phyloP scores from a whole-genome alignment of 2,797 vertebrate genomes.

The Borostomias antarcticus region DNA sequence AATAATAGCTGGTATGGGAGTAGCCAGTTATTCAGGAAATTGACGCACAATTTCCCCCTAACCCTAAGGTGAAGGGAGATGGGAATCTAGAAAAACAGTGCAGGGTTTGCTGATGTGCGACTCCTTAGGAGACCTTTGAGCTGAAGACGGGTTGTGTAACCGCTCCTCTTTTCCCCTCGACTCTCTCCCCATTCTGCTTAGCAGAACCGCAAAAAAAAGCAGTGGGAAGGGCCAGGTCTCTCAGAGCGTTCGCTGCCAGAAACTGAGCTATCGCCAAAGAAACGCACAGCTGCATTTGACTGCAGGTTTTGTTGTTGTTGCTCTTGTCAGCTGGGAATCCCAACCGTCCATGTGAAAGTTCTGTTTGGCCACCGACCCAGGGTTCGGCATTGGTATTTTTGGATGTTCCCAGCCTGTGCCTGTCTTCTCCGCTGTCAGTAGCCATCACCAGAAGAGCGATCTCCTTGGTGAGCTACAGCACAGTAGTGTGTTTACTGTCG shows the following conservation, averaged over 20 bases:
- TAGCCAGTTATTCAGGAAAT: not conserved
- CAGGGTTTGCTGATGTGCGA: constrained; percentile 24
- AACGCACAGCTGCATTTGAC: constrained; percentile 26
- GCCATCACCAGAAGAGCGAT: not conserved
- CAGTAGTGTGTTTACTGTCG: constrained; percentile 1
- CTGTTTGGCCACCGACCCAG: constrained; percentile 26
- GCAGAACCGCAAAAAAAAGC: not conserved
- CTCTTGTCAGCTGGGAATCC: constrained; percentile 19
- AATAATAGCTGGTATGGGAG: not conserved
- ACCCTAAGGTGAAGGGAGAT: constrained; percentile 28
- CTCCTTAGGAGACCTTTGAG: constrained; percentile 39
- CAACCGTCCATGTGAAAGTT: constrained; percentile 49
- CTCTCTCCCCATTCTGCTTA: not conserved
- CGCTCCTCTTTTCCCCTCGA: not conserved
- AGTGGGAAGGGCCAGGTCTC: not conserved
- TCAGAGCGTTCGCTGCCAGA: constrained; percentile 18
- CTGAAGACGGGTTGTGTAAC: constrained; percentile 8
- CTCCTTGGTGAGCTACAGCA: not conserved
- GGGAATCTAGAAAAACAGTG: not conserved
- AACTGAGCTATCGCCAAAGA: constrained; percentile 14
- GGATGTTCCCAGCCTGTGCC: constrained; percentile 38
- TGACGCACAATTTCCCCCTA: not conserved
- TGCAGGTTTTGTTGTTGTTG: too few relatives aligned
- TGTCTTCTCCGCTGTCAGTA: not conserved
- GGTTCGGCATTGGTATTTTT: constrained; percentile 42